Conservation (phyloP, 2,888 invertebrate genomes). For the Hyles lineata region DNA sequence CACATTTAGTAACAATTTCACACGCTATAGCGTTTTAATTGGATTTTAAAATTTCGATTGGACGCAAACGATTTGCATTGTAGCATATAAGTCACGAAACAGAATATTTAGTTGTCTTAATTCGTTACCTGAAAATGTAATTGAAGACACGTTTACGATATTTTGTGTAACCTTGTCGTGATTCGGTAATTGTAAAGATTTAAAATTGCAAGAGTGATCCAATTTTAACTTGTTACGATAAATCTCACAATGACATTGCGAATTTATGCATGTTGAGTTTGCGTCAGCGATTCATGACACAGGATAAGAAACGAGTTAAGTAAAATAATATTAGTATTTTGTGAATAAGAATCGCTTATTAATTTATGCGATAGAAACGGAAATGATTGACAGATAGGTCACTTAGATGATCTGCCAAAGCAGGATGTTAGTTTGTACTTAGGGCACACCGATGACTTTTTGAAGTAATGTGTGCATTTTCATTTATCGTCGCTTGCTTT, state of each 20-base stretch:
- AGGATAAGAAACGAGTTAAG: neutral
- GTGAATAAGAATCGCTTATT: no score
- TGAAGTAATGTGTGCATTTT: no score
- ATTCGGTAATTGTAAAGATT: slow-evolving; percentile 13
- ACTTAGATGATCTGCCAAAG: no score
- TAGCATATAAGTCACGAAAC: slow-evolving; percentile 31
- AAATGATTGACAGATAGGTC: no score
- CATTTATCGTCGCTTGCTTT: no score
- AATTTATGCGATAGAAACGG: no score
- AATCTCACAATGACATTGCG: neutral
- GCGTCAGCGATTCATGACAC: neutral
- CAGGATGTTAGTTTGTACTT: no score
- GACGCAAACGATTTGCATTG: slow-evolving; percentile 27
- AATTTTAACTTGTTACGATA: neutral
- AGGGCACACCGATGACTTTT: no score
- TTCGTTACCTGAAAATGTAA: slow-evolving; percentile 22
- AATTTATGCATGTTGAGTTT: neutral
- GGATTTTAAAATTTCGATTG: slow-evolving; percentile 30
- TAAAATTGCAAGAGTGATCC: slow-evolving; percentile 9
- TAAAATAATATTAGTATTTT: neutral
- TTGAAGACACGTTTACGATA: slow-evolving; percentile 19
- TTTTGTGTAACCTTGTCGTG: slow-evolving; percentile 24
- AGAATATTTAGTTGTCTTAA: slow-evolving; percentile 22
- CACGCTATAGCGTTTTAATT: slow-evolving; percentile 32
- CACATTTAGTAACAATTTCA: slow-evolving; percentile 33